Percentiles rank a stretch among this genome's conserved stretches.
These are phyloP conservation scores for Chromobotia macracanthus DNA, from an alignment of 2,797 vertebrate genomes.

Conservation along the genomic window DNA sequence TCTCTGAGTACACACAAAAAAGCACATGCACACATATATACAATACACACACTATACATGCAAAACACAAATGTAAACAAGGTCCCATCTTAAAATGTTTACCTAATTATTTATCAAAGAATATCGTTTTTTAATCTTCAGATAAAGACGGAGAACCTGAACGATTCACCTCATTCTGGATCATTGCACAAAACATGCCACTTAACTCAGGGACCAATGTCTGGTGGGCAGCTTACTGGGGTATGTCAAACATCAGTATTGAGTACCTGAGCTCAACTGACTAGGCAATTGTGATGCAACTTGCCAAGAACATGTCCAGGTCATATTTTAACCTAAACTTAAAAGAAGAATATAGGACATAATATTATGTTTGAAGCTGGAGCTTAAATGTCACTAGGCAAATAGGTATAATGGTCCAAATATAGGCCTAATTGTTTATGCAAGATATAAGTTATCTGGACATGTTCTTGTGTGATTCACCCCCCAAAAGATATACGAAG, in stretches of 20 bases:
- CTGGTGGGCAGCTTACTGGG: constrained; percentile 86
- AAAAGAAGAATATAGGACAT: background rate
- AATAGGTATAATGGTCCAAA: no score
- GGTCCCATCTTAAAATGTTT: background rate
- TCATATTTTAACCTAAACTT: background rate
- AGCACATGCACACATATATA: constrained; percentile 38
- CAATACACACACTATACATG: background rate
- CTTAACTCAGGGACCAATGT: constrained; percentile 82
- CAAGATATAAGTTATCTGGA: background rate
- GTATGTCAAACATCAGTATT: constrained; percentile 71
- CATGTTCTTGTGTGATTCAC: background rate
- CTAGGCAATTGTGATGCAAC: background rate
- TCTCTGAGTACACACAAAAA: constrained; percentile 55
- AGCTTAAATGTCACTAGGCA: no score
- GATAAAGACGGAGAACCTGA: constrained; percentile 96
- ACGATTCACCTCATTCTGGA: constrained; percentile 83
- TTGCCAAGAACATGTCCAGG: background rate
- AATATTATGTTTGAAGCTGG: background rate
- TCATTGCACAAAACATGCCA: constrained; percentile 86
- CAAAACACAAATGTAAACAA: background rate
- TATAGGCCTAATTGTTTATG: no score
- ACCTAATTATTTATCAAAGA: background rate
- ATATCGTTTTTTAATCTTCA: constrained; percentile 63
- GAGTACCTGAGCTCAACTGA: background rate
- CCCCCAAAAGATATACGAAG: background rate